Base-by-base conservation (phyloP, 2,797 vertebrate species). In the Sciurus vulgaris region DNA sequence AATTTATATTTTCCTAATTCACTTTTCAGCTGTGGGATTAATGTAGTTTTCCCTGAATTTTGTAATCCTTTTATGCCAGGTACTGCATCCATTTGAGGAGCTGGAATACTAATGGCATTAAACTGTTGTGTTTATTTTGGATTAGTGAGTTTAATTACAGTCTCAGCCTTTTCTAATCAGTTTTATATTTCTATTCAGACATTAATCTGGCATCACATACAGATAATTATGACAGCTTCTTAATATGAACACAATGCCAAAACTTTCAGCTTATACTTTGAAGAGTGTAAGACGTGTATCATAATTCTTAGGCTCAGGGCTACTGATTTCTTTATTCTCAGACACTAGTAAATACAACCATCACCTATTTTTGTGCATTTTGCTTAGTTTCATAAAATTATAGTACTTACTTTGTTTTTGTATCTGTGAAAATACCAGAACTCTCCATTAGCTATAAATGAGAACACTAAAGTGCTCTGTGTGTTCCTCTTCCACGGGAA, bases 111-210 rank as follows among this genome's bases (percentile, higher is more conserved):
- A 94, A 95, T 91, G 77, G 33, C 54, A 67, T 97, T 97, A 94
- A 70, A 92, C 28, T 72, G 44, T 74, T 94, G n/a, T 94, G 59
- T 96, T 96, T 96, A 93, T 86, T 96, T 96, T 93, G 87, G 83
- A 94, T 95, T 97, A 96, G 73, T 90, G 86, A 44, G 41, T 97
- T 97, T 97, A 96, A 93, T 97, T 96, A 84, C 28, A 82, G 84
- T 93, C 94, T 92, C 85, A 96, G 87, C 7, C 86, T 97, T 87
- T 96, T 95, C 87, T 97, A 93, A 96, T 97, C 61, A 41, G 17
- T 96, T 97, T 95, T 94, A 56, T 96, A 59, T 92, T 97, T 97
- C 95, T 95, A 89, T 91, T 96, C 44, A 97, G 54, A 93, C 82
- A 88, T 89, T 97, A 96, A 91, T 97, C 94, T 97, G 69, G 30